Evolutionary conservation across 2,113 vertebrate genomes (phyloP).

Genomic region (Accipiter virgatus): DNA sequence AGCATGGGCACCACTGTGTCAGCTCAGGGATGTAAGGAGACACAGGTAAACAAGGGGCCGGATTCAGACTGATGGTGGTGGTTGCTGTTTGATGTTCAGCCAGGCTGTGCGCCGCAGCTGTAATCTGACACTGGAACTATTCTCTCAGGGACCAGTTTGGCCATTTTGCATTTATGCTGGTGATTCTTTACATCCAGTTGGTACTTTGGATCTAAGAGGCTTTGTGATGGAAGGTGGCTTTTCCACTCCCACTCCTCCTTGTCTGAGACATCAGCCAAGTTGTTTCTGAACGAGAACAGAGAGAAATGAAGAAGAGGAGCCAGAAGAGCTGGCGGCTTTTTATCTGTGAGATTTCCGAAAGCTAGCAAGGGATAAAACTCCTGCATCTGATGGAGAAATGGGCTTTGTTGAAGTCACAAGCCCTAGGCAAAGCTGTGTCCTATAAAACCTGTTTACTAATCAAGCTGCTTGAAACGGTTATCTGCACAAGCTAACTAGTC

Average conservation of each 20-base stretch:
- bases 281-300: neutral
- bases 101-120: neutral
- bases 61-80: neutral
- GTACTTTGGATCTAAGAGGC: neutral
- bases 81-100: neutral
- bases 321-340: neutral
- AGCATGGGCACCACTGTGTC: rapidly evolving
- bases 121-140: neutral
- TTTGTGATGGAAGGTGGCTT: neutral
- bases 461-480: neutral
- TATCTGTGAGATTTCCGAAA: neutral
- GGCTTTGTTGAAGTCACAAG: neutral
- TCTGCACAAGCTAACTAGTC: neutral
- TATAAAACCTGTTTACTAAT: neutral
- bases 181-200: neutral
- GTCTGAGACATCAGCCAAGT: neutral
- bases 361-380: neutral
- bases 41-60: neutral
- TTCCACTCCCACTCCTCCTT: neutral
- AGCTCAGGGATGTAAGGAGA: neutral
- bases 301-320: neutral
- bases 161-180: neutral
- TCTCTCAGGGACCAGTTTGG: neutral
- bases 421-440: conserved; percentile 2
- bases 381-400: neutral